A percentile compares a stretch with the other conserved stretches of the same genome.
Conservation (phyloP, 2,797 vertebrate species). For the Chaunax sp. region DNA sequence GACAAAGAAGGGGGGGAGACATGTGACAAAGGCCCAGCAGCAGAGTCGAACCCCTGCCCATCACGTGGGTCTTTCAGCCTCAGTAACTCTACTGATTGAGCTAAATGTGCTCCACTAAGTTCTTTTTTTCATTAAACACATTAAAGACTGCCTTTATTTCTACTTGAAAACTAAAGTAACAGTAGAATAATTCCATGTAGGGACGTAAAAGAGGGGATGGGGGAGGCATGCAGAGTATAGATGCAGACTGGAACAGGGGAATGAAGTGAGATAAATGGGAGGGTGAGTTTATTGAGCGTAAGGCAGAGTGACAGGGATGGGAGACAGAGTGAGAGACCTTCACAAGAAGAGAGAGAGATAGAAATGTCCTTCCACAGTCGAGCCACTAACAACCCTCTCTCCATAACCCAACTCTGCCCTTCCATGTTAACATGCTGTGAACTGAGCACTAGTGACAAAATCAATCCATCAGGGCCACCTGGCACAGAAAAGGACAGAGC, state of each 20-base stretch:
- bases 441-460: slow-evolving; percentile 98
- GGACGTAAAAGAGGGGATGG: slow-evolving; percentile 43
- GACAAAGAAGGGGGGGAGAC: too few relatives aligned
- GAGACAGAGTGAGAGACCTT: slow-evolving; percentile 65
- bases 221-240: slow-evolving; percentile 58
- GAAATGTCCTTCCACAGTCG: slow-evolving; percentile 83
- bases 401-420: slow-evolving; percentile 95
- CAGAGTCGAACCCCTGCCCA: too few relatives aligned
- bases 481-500: slow-evolving; percentile 97
- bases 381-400: slow-evolving; percentile 91
- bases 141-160: too few relatives aligned
- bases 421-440: slow-evolving; percentile 99
- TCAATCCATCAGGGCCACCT: slow-evolving; percentile 93
- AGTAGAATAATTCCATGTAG: slow-evolving; percentile 24
- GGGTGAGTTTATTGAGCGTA: slow-evolving; percentile 57
- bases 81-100: too few relatives aligned
- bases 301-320: slow-evolving; percentile 61
- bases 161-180: too few relatives aligned
- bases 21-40: too few relatives aligned
- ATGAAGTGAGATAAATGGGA: slow-evolving; percentile 65
- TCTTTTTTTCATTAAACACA: too few relatives aligned
- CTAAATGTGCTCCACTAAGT: too few relatives aligned
- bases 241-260: slow-evolving; percentile 62
- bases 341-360: slow-evolving; percentile 53
- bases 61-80: too few relatives aligned